Evolutionary conservation across 2,888 invertebrate species (phyloP).

Genomic region (Julus scanicus): DNA sequence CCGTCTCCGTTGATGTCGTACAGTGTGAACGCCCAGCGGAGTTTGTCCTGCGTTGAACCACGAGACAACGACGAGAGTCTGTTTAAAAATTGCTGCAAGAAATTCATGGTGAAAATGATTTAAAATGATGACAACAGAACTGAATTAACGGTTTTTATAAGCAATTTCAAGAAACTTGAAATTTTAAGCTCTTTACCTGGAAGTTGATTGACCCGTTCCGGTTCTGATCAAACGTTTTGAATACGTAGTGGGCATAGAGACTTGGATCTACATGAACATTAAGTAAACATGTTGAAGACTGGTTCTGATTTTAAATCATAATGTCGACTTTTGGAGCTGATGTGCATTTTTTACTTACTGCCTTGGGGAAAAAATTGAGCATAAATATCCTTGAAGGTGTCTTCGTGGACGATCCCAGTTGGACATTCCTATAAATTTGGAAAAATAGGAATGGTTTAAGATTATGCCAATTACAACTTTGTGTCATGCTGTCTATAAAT

Average conservation of each 20-base stretch:
- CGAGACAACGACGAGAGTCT: constrained; percentile 91
- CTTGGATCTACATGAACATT: constrained; percentile 83
- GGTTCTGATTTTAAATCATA: not conserved
- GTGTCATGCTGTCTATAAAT: too few relatives aligned
- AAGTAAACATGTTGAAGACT: not conserved
- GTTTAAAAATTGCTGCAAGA: constrained; percentile 87
- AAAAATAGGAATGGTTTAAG: too few relatives aligned
- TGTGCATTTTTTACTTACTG: constrained; percentile 75
- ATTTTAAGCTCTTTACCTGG: constrained; percentile 77
- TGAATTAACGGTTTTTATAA: too few relatives aligned
- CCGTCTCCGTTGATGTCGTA: constrained; percentile 98
- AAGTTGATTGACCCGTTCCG: constrained; percentile 97
- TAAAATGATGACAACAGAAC: too few relatives aligned
- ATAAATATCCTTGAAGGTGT: constrained; percentile 97
- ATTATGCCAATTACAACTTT: too few relatives aligned
- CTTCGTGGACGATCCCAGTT: constrained; percentile 95
- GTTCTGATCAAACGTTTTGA: constrained; percentile 98
- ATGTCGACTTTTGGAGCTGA: not conserved
- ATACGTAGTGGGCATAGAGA: constrained; percentile 97
- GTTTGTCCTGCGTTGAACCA: constrained; percentile 92
- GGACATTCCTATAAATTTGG: constrained; percentile 82
- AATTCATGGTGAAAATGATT: not conserved
- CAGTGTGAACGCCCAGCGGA: constrained; percentile 95
- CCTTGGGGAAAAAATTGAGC: constrained; percentile 98
- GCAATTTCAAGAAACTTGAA: too few relatives aligned